Evolutionary conservation across 1,140 invertebrate genomes (phyloP).

Genomic region (Yoshiicerus persimilis): DNA sequence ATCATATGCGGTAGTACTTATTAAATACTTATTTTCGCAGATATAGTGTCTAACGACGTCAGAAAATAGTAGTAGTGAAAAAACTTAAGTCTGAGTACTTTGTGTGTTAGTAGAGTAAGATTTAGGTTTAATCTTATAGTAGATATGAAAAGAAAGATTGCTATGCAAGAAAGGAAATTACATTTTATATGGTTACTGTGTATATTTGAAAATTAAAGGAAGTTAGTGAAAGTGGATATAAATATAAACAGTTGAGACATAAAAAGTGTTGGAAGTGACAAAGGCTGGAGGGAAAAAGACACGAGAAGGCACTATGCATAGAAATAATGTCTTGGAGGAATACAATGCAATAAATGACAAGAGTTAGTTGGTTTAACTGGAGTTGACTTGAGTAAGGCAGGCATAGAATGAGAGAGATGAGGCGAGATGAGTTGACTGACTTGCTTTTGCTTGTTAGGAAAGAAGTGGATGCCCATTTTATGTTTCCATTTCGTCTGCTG

Average conservation of each 20-base stretch:
- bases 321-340: neutral
- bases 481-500: constrained; percentile 12
- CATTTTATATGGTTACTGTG: neutral
- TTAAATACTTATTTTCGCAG: neutral
- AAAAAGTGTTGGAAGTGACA: neutral
- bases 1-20: too few relatives aligned
- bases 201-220: constrained; percentile 16
- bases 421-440: constrained; percentile 14
- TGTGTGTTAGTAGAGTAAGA: neutral
- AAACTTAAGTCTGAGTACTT: neutral
- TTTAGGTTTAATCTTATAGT: neutral
- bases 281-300: neutral
- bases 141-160: neutral
- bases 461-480: constrained; percentile 9
- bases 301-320: constrained; percentile 1
- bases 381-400: neutral
- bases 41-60: neutral
- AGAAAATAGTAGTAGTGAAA: neutral
- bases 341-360: neutral
- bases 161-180: neutral
- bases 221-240: constrained; percentile 4
- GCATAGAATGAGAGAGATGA: neutral
- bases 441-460: neutral
- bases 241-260: neutral
- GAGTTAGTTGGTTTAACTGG: neutral